Base-by-base conservation (phyloP, 1,140 invertebrate genomes). In the Leptinotarsa undecemlineata region DNA sequence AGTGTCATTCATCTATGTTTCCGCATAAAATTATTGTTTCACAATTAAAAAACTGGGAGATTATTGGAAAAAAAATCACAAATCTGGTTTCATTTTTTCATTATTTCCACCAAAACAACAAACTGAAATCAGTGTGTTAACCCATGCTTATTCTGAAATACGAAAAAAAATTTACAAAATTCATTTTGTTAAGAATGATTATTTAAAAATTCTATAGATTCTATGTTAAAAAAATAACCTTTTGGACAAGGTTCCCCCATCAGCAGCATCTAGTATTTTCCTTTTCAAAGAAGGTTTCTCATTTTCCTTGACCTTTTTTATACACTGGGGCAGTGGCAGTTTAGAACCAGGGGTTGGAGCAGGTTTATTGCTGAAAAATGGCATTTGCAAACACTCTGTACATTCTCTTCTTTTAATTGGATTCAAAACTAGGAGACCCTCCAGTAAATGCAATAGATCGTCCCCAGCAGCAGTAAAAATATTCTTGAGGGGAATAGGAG, bases 391-490 rank as follows among this genome's bases (percentile, higher is more conserved):
- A 1, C 93, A 93, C 80, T 94, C 90, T 33, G 92, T 91, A 80
- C 95, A 96, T 26, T 91, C 92, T 81, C 93, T 94, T 76, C 98
- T 89, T 68, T 92, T 91, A 1, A 93, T 85, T 5, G 98, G 98
- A 88, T 97, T 94, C 76, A 99, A 88, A 17, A 90, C 87, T 1
- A 99, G 88, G 69, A 98, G 87, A 61, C 89, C 90, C 64, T 91
- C 90, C 68, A 99, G 87, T 48, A 99, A 85, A 77, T 93, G 90
- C 6, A 99, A 84, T n/a, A 99, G 87, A 88, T 99, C 98, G 86
- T 98, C 94, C 14, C 91, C 89, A 17, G 97, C 97, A 8, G 98
- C 98, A 51, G 95, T 97, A 82, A 99, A 99, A 80, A 99, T 98
- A 79, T 97, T 91, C 72, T 93, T 92, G 21, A 98, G 84, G 20